Percentiles rank a stretch among this genome's conserved stretches.
phyloP scores from a whole-genome alignment of 2,797 vertebrate genomes.

The Anguilla megastoma region DNA sequence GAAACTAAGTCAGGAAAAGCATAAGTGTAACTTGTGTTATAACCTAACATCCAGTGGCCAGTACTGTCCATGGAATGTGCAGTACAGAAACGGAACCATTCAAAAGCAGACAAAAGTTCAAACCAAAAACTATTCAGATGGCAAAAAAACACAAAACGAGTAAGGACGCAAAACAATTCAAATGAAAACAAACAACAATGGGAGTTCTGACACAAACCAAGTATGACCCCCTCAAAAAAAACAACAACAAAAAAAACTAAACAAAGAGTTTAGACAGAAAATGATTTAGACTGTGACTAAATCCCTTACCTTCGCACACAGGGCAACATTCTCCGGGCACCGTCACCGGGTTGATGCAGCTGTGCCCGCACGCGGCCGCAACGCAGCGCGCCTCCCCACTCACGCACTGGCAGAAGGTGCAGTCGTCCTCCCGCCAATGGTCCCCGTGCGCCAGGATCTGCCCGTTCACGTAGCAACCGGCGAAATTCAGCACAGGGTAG shows the following conservation, averaged over 20 bases:
- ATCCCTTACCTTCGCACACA: constrained; percentile 79
- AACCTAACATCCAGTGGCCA: not conserved
- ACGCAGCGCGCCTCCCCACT: constrained; percentile 81
- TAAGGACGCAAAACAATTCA: not conserved
- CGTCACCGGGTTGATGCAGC: constrained; percentile 83
- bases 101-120: not conserved
- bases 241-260: not conserved
- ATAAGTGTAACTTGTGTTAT: not conserved
- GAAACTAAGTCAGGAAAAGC: not conserved
- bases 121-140: not conserved
- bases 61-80: not conserved
- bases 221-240: not conserved
- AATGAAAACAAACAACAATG: not conserved
- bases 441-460: constrained; percentile 86
- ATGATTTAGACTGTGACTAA: not conserved
- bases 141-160: not conserved
- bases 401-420: constrained; percentile 88
- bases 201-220: not conserved
- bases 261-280: not conserved
- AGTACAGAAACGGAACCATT: not conserved
- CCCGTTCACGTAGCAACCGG: constrained; percentile 84
- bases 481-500: constrained; percentile 79
- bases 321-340: constrained; percentile 88
- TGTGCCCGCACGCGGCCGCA: constrained; percentile 83
- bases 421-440: constrained; percentile 89